Conservation (phyloP, 2,888 invertebrate genomes). For the Choreutis nemorana region DNA sequence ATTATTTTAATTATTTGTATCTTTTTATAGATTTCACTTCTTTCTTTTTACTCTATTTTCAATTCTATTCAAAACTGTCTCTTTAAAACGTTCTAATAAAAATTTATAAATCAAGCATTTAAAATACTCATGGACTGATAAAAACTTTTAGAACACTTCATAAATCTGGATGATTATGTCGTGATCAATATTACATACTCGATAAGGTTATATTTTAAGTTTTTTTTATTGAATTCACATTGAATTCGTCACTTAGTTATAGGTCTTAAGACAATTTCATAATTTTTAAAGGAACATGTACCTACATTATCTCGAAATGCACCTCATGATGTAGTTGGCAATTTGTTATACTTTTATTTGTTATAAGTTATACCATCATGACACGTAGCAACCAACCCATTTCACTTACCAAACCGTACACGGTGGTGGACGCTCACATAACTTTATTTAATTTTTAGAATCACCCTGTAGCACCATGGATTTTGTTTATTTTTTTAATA, state of each 20-base stretch:
- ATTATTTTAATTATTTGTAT: slow-evolving; percentile 17
- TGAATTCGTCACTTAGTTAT: slow-evolving; percentile 32
- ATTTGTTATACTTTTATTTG: too few species aligned
- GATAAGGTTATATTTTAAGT: slow-evolving; percentile 21
- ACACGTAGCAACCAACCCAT: too few species aligned
- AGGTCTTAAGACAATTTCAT: too few species aligned
- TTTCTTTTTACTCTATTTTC: slow-evolving; percentile 22
- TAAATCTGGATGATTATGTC: slow-evolving; percentile 19
- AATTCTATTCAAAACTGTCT: slow-evolving; percentile 29
- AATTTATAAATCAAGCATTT: slow-evolving; percentile 41
- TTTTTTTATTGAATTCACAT: slow-evolving; percentile 29
- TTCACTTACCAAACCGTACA: too few species aligned
- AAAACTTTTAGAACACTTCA: slow-evolving; percentile 29
- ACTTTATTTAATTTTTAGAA: slow-evolving; percentile 30
- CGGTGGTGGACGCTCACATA: too few species aligned
- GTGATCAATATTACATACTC: slow-evolving; percentile 23
- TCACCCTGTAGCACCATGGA: slow-evolving; percentile 11
- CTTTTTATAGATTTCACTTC: slow-evolving; percentile 26
- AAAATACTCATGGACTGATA: slow-evolving; percentile 43
- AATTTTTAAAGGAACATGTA: too few species aligned
- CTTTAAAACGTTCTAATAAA: slow-evolving; percentile 21
- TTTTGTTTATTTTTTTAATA: slow-evolving; percentile 39
- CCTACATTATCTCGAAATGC: slow-evolving; percentile 30
- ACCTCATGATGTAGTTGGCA: slow-evolving; percentile 39
- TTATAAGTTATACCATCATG: too few species aligned